phyloP scores from a whole-genome alignment of 2,113 vertebrate genomes.

The Talpa occidentalis region DNA sequence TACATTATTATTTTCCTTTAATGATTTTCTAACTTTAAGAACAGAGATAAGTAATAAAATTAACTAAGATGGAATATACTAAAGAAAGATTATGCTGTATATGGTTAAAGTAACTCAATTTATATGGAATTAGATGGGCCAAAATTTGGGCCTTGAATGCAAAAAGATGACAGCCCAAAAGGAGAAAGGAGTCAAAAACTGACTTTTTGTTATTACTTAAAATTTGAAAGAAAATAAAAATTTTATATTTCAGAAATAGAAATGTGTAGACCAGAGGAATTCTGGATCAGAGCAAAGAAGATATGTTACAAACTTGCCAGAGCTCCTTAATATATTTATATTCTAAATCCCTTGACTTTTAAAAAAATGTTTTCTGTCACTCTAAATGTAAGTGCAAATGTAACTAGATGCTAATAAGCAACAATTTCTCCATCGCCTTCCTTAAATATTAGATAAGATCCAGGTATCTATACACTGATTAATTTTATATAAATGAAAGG shows the following conservation, averaged over 20 bases:
- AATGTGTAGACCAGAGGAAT: neutral
- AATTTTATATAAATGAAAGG: neutral
- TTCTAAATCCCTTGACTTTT: neutral
- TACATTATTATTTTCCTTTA: neutral
- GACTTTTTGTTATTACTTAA: neutral
- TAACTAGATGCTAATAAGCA: neutral
- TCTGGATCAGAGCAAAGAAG: neutral
- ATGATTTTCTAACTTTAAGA: slow-evolving; percentile 19
- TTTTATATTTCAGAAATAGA: neutral
- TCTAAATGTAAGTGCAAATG: neutral
- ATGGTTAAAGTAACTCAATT: slow-evolving; percentile 10
- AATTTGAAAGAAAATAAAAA: slow-evolving; percentile 36
- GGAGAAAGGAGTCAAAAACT: slow-evolving; percentile 6
- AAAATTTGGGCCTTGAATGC: neutral
- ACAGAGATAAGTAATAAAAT: neutral
- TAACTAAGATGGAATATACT: neutral
- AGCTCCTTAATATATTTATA: neutral
- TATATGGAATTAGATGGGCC: neutral
- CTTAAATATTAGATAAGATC: neutral
- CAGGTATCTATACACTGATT: neutral
- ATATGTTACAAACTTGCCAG: neutral
- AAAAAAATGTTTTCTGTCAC: neutral
- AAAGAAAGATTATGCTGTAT: neutral
- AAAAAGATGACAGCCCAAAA: neutral
- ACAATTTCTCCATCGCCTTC: neutral